phyloP scores from a whole-genome alignment of 2,113 vertebrate genomes.

The Ahaetulla prasina region DNA sequence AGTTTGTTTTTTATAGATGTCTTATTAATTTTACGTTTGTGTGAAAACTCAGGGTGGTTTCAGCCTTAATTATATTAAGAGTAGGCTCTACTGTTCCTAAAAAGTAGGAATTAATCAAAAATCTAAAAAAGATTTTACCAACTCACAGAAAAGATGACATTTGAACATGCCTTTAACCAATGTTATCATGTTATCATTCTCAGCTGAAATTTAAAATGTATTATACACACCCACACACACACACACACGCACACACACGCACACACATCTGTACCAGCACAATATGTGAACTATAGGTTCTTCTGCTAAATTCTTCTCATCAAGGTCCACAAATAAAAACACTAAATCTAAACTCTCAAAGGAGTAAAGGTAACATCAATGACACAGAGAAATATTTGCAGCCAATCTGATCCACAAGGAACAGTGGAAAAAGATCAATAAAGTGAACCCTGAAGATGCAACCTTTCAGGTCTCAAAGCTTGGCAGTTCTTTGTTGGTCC shows the following conservation, averaged over 20 bases:
- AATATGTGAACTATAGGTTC: conserved; percentile 12
- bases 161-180: neutral
- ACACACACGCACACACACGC: too few relatives aligned
- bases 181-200: neutral
- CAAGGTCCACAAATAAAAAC: conserved; percentile 53
- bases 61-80: neutral
- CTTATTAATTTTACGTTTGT: neutral
- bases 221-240: too few relatives aligned
- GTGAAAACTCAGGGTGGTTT: neutral
- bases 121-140: neutral
- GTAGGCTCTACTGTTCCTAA: neutral
- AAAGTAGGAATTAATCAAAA: neutral
- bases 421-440: conserved; percentile 55
- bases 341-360: conserved; percentile 49
- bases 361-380: conserved; percentile 50
- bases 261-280: neutral
- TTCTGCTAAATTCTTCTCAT: conserved; percentile 20
- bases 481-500: conserved; percentile 46
- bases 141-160: neutral
- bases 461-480: conserved; percentile 53
- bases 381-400: conserved; percentile 57
- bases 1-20: neutral
- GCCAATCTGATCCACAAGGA: conserved; percentile 49
- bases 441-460: conserved; percentile 53
- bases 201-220: conserved; percentile 1